Percentiles rank a stretch among this genome's conserved stretches.
Conservation (phyloP, 2,888 invertebrate genomes). For the Callinectes sapidus region DNA sequence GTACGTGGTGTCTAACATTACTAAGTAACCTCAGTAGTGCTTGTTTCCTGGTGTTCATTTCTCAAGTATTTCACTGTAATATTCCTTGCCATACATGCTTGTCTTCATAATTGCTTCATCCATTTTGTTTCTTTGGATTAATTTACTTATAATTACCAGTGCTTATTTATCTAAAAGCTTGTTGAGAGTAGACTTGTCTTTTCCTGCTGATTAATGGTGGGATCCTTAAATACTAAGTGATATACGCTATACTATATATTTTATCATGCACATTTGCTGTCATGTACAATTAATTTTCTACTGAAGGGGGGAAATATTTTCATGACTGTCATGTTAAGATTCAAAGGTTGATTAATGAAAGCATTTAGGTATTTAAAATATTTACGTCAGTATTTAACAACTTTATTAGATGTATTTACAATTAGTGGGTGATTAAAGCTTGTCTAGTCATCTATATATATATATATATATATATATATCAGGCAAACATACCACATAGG, state of each 20-base stretch:
- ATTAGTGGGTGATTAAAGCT: not conserved
- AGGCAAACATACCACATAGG: too few species aligned
- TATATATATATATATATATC: too few species aligned
- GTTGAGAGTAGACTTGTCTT: too few species aligned
- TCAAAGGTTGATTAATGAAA: not conserved
- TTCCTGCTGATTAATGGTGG: too few species aligned
- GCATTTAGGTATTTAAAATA: not conserved
- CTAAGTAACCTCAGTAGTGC: not conserved
- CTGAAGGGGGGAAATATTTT: too few species aligned
- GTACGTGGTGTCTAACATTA: conserved; percentile 13
- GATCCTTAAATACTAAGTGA: too few species aligned
- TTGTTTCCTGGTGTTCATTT: not conserved
- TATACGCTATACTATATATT: too few species aligned
- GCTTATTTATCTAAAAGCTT: too few species aligned
- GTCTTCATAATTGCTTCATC: not conserved
- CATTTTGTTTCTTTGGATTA: not conserved
- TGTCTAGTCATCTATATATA: not conserved
- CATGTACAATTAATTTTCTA: too few species aligned
- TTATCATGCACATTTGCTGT: too few species aligned
- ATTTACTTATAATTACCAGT: too few species aligned
- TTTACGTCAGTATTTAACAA: not conserved
- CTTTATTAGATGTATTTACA: not conserved
- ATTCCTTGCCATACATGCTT: not conserved
- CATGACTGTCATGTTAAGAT: too few species aligned
- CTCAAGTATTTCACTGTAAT: not conserved